Evolutionary conservation across 2,797 vertebrate genomes (phyloP), one percentile per base, ranked within the genome.

Genomic region (Sebastes flavidus): DNA sequence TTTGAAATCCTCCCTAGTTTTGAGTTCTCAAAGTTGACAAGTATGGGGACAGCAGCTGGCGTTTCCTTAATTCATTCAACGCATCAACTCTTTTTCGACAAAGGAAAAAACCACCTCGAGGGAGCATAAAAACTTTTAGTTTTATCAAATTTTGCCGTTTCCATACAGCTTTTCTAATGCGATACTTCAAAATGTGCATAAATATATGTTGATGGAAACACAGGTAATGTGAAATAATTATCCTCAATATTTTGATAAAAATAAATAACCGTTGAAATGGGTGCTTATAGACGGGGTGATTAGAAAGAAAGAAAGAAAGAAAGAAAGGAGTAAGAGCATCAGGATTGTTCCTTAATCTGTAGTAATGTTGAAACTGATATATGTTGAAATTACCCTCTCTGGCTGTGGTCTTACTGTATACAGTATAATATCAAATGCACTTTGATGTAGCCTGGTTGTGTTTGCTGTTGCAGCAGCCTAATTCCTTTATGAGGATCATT

Each of bases 391-490:
- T 5, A 24, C 32, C 56, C 5, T 25, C 30, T 36, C 9, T 75
- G 76, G 32, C 24, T 77, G 74, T 80, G 73, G 46, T 80, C 20
- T 62, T 49, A 16, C n/a, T n/a, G 13, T 71, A 29, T 52, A 25
- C 59, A 61, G 56, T 6, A 10, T 42, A 7, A 63, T 66, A 56
- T 63, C 8, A 0, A 8, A 29, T 6, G 20, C 1, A 22, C 78
- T 84, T 78, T 87, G 81, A 84, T 65, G 78, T 62, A 2, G 1
- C 25, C 38, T 25, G 16, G 54, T 36, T 60, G 6, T 77, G 65
- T 80, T 75, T 86, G 73, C 49, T 61, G 66, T 72, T 42, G 58
- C 67, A 12, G 61, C 60, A 72, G 79, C 5, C 29, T 75, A 34
- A 83, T 71, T 63, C 16, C 52, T 61, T 76, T 11, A 65, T 60